Conservation (phyloP, 2,797 vertebrate species). For the Onychomys torridus region DNA sequence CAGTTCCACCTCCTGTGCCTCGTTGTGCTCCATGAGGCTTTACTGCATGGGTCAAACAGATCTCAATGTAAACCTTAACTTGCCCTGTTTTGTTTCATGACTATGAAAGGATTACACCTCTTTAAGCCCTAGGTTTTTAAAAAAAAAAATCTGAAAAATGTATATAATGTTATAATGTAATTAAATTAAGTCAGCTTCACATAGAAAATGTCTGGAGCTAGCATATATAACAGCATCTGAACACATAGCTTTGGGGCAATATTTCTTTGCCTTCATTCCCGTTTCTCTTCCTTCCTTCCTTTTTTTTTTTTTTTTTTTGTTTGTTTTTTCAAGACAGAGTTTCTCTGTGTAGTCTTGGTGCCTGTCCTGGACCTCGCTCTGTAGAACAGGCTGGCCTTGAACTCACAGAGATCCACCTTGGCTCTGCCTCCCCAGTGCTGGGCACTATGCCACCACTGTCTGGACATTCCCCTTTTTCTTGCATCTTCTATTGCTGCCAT, state of each 20-base stretch:
- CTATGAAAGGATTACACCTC: not conserved
- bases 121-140: not conserved
- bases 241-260: not conserved
- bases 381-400: too few species aligned
- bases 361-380: too few species aligned
- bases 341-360: too few species aligned
- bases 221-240: not conserved
- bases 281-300: too few species aligned
- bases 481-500: not conserved
- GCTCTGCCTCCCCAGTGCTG: too few species aligned
- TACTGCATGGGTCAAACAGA: not conserved
- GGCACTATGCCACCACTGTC: too few species aligned
- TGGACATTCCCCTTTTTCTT: not conserved
- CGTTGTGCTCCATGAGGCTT: not conserved
- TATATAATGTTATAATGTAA: not conserved
- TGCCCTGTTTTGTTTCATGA: not conserved
- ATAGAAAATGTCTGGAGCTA: not conserved
- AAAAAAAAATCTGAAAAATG: not conserved
- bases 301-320: too few species aligned
- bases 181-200: not conserved
- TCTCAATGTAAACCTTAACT: not conserved
- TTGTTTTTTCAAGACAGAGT: too few species aligned
- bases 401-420: too few species aligned
- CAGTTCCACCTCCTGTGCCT: not conserved
- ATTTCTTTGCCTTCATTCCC: not conserved